Evolutionary conservation across 2,113 vertebrate species (phyloP).

Genomic region (Gulo gulo): DNA sequence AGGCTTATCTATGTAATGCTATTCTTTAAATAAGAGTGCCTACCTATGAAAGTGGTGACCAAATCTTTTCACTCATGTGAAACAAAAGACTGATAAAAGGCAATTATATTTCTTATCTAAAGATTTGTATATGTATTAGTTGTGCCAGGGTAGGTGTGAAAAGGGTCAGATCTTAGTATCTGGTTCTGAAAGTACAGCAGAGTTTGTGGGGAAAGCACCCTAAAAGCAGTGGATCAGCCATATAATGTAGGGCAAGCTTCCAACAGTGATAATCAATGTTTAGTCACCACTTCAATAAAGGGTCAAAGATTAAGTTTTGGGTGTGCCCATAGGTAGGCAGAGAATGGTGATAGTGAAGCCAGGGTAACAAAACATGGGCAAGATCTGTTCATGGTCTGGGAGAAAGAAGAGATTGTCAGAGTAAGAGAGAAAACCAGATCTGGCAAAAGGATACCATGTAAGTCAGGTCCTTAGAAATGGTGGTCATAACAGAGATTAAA

Average conservation of each 20-base stretch:
- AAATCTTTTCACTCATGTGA: background rate
- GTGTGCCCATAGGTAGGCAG: background rate
- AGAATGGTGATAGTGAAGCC: background rate
- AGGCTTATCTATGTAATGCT: background rate
- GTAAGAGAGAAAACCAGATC: background rate
- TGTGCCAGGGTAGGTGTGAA: constrained; percentile 9
- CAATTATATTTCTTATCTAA: constrained; percentile 13
- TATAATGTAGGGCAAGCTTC: background rate
- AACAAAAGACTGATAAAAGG: background rate
- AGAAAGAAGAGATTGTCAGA: background rate
- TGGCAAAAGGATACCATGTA: background rate
- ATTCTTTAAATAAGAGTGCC: background rate
- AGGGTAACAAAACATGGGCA: background rate
- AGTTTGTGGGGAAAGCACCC: background rate
- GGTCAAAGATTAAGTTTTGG: background rate
- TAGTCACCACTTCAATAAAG: background rate
- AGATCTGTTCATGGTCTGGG: background rate
- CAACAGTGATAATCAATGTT: background rate
- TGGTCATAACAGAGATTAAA: background rate
- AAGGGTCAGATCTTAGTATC: constrained; percentile 3
- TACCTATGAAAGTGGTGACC: background rate
- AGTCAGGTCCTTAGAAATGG: background rate
- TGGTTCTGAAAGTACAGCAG: background rate
- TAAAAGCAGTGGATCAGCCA: background rate
- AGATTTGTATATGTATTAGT: background rate